Conservation (phyloP, 2,797 vertebrate genomes). For the Synanceia verrucosa region DNA sequence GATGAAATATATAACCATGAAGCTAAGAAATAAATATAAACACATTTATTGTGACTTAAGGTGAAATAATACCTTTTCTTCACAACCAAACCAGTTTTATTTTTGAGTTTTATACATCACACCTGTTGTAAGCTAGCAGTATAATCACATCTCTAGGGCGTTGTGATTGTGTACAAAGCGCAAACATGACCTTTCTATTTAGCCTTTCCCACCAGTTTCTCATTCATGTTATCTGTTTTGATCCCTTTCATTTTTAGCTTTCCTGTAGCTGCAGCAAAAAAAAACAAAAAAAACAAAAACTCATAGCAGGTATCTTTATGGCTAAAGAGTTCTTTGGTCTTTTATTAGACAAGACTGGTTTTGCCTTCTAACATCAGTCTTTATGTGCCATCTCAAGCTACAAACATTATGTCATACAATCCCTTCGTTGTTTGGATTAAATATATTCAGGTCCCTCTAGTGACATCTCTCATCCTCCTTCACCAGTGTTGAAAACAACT, state of each 20-base stretch:
- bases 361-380: not conserved
- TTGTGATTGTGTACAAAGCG: not conserved
- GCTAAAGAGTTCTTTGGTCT: not conserved
- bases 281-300: not conserved
- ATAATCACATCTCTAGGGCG: not conserved
- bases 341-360: not conserved
- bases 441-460: not conserved
- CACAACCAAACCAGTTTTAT: not conserved
- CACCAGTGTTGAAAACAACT: too few relatives aligned
- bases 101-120: not conserved
- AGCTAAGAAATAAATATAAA: too few relatives aligned
- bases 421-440: not conserved
- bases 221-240: not conserved
- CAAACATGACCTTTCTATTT: not conserved
- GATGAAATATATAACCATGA: not conserved
- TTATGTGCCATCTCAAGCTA: not conserved
- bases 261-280: not conserved
- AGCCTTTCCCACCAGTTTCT: not conserved
- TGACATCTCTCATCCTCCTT: not conserved
- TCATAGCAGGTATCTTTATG: not conserved
- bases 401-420: not conserved
- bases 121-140: not conserved
- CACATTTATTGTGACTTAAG: not conserved
- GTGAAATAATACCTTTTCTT: not conserved
- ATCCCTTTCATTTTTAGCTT: not conserved